Base-by-base conservation (phyloP, 1,140 invertebrate species). In the Notospermus geniculatus region DNA sequence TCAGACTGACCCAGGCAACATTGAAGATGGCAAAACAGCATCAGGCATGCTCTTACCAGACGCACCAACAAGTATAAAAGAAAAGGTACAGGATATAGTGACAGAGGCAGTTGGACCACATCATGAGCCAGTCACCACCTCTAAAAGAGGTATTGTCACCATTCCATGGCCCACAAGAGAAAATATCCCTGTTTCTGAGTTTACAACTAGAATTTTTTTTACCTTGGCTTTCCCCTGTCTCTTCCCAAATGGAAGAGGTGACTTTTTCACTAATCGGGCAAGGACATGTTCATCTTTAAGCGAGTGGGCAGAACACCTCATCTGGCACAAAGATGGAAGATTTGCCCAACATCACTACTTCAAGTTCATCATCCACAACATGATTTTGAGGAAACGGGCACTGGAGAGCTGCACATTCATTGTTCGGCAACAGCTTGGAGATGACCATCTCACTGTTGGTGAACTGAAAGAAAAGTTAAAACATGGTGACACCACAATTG, bases 351-450 rank as follows among this genome's bases (percentile, higher is more conserved):
- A 50, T n/a, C 46, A 50, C n/a, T 50, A 23, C 46, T 50, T 50
- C 25, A 50, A 50, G n/a, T 50, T 50, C 46, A 50, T 50, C 9
- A n/a, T 50, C 4, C 46, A 50, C 46, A 50, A 50, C 46, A 50
- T 50, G n/a, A 50, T 50, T 9, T 7, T 27, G 19, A 19, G 46
- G 9, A 5, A n/a, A n/a, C n/a, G 25, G n/a, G 46, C 46, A 7
- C 46, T 50, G 5, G 46, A 50, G 4, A 19, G n/a, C 9, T 23
- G 5, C n/a, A 5, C 4, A 7, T 50, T 7, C n/a, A 50, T 50
- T 27, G n/a, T 50, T n/a, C 5, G 25, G 9, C 46, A 50, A n/a
- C n/a, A 50, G 46, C 46, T 50, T n/a, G 46, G 46, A 7, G 46
- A 50, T n/a, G 5, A 19, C 4, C 25, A 50, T 50, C 5, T 50